phyloP scores from a whole-genome alignment of 2,113 vertebrate genomes.

The Cyprinodon brontotheroides region DNA sequence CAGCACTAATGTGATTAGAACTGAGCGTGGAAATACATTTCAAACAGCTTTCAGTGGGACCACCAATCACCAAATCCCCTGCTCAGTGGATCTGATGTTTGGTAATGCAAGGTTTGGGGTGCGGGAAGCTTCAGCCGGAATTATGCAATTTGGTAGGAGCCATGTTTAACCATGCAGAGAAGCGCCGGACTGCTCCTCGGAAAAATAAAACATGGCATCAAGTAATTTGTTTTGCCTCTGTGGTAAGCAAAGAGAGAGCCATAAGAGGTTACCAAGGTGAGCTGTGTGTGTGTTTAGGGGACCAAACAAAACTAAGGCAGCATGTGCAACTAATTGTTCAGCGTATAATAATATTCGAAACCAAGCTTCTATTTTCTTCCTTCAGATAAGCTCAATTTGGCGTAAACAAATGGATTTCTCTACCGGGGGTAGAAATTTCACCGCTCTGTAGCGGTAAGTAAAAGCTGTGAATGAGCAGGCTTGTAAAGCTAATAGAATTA shows the following conservation, averaged over 20 bases:
- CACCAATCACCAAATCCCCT: constrained; percentile 42
- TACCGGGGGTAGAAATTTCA: constrained; percentile 42
- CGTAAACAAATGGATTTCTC: constrained; percentile 58
- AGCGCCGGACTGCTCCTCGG: constrained; percentile 21
- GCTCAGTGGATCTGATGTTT: constrained; percentile 40
- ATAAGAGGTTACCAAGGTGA: constrained; percentile 26
- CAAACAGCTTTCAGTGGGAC: constrained; percentile 30
- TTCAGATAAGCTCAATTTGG: constrained; percentile 54
- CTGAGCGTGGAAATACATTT: constrained; percentile 40
- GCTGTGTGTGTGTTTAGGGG: not conserved
- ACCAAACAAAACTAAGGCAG: constrained; percentile 42
- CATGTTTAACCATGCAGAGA: constrained; percentile 68
- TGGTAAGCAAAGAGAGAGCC: constrained; percentile 38
- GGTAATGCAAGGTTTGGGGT: constrained; percentile 25
- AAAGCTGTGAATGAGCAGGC: constrained; percentile 49
- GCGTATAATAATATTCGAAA: constrained; percentile 44
- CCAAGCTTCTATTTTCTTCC: constrained; percentile 39
- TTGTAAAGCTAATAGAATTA: constrained; percentile 61
- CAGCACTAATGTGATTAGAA: constrained; percentile 42
- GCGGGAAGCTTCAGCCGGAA: constrained; percentile 46
- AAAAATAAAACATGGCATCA: constrained; percentile 32
- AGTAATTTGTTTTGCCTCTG: constrained; percentile 48
- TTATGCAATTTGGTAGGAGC: constrained; percentile 60
- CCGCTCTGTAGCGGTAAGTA: constrained; percentile 46
- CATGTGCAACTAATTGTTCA: constrained; percentile 51